These are phyloP conservation scores for Zalophus californianus DNA, from an alignment of 2,797 vertebrate genomes.

Conservation along the genomic window DNA sequence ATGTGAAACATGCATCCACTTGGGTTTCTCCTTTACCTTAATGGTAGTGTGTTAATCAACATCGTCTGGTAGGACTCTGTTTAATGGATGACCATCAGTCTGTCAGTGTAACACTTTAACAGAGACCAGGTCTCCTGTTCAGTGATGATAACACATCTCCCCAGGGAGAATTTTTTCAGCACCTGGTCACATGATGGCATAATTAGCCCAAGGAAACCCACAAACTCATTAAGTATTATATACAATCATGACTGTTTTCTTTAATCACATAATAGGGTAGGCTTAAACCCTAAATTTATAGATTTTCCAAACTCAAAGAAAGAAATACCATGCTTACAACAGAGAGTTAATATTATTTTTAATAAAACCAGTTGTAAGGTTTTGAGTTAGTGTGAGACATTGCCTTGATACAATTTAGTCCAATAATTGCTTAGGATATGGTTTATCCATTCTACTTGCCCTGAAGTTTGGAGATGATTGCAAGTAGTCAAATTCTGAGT, in stretches of 20 bases:
- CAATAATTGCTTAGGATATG: not conserved
- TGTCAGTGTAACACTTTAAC: not conserved
- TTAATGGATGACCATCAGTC: not conserved
- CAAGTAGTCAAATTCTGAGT: not conserved
- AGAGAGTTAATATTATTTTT: not conserved
- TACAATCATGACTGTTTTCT: not conserved
- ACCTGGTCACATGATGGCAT: not conserved
- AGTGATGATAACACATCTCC: not conserved
- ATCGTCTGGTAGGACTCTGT: not conserved
- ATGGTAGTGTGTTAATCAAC: not conserved
- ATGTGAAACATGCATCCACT: not conserved
- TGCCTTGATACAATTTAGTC: not conserved
- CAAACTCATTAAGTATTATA: not conserved
- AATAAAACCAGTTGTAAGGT: not conserved
- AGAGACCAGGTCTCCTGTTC: not conserved
- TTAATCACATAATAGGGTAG: not conserved
- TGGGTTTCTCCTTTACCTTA: not conserved
- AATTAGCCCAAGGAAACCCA: not conserved
- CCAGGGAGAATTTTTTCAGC: not conserved
- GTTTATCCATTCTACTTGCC: not conserved
- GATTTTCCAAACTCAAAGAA: not conserved
- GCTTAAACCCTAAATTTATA: not conserved
- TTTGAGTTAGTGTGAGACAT: not conserved
- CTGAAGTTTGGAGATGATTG: not conserved
- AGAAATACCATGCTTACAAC: not conserved